These are phyloP conservation scores for Brachionus plicatilis DNA, from an alignment of 1,140 invertebrate species.

Conservation along the genomic window DNA sequence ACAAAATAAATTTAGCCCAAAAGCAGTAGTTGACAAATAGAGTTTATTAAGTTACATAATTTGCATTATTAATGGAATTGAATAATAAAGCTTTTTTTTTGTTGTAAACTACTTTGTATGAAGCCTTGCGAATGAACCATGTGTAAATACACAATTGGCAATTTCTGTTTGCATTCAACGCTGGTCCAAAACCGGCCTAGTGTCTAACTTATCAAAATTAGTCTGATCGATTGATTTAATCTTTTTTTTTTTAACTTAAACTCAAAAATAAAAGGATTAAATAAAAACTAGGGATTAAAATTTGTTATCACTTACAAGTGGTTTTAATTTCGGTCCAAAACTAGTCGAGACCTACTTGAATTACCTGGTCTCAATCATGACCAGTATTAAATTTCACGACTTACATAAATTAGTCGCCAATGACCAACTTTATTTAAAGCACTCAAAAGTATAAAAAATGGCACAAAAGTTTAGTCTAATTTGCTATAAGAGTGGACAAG, in stretches of 20 bases:
- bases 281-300: constrained; percentile 25
- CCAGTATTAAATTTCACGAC: not conserved
- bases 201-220: not conserved
- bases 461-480: no score
- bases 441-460: no score
- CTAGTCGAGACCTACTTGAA: constrained; percentile 27
- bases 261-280: constrained; percentile 31
- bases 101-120: not conserved
- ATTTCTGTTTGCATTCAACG: not conserved
- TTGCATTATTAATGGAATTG: not conserved
- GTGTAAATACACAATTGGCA: not conserved
- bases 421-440: not conserved
- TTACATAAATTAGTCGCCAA: not conserved
- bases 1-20: not conserved
- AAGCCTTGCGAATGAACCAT: not conserved
- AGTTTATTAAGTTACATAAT: not conserved
- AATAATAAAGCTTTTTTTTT: not conserved
- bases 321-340: not conserved
- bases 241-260: not conserved
- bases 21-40: not conserved
- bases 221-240: constrained; percentile 19
- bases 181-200: not conserved
- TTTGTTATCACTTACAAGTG: constrained; percentile 25
- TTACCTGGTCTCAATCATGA: not conserved
- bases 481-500: no score